Evolutionary conservation across 2,797 vertebrate species (phyloP).

Genomic region (Podarcis lilfordi): DNA sequence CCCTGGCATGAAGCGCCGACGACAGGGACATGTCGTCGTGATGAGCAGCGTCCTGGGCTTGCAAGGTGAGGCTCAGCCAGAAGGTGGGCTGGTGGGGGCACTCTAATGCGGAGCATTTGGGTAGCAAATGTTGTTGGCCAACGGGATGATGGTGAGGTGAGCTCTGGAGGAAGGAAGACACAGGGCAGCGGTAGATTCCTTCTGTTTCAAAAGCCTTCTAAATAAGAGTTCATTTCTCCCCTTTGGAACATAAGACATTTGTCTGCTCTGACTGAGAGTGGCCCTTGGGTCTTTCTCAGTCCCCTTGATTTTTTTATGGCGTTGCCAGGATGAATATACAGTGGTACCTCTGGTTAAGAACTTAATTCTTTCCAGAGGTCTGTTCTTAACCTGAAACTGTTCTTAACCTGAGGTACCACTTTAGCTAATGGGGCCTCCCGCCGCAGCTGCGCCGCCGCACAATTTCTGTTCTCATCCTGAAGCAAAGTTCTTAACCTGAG

Average conservation of each 20-base stretch:
- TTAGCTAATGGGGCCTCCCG: no score
- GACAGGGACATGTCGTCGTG: conserved; percentile 78
- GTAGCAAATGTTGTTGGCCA: no score
- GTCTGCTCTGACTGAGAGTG: neutral
- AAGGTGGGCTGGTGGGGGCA: no score
- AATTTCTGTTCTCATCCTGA: no score
- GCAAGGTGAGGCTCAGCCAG: conserved; percentile 66
- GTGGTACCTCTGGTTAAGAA: no score
- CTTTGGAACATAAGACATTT: neutral
- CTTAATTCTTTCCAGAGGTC: no score
- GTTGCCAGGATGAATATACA: neutral
- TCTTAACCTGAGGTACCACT: no score
- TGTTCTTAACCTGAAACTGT: no score
- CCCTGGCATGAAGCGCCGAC: conserved; percentile 78
- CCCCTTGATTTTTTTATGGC: neutral
- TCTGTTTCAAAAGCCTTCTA: neutral
- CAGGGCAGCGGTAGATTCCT: neutral
- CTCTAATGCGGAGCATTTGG: no score
- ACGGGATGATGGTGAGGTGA: no score
- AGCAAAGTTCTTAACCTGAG: no score
- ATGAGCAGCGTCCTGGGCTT: conserved; percentile 82
- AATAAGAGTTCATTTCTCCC: neutral
- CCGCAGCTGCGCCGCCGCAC: no score
- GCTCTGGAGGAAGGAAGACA: neutral
- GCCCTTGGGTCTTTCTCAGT: neutral